phyloP scores from a whole-genome alignment of 2,797 vertebrate genomes.

The Apodemus agrarius region DNA sequence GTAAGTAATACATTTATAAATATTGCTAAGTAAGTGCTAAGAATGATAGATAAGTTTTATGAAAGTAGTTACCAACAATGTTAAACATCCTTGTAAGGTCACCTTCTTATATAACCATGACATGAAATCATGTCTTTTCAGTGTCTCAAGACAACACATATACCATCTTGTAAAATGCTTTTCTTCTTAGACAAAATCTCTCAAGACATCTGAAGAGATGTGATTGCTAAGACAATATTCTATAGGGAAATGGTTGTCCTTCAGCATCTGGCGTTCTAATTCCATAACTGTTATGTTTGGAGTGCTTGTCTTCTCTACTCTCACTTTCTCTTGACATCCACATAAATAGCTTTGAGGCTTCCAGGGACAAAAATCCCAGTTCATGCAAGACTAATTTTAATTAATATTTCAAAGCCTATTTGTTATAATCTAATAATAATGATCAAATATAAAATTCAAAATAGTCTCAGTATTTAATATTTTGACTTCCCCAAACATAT shows the following conservation, averaged over 20 bases:
- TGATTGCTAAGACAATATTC: background rate
- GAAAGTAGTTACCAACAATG: background rate
- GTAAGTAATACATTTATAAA: background rate
- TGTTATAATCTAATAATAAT: background rate
- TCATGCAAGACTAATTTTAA: conserved; percentile 16
- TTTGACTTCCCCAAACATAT: background rate
- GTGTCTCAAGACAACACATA: background rate
- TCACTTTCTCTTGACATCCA: background rate
- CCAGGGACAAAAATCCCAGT: background rate
- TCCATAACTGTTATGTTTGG: background rate
- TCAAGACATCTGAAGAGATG: background rate
- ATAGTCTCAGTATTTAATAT: background rate
- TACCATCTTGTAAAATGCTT: background rate
- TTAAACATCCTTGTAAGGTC: background rate
- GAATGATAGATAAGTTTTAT: background rate
- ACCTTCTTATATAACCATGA: background rate
- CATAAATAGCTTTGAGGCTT: background rate
- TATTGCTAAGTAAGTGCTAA: background rate
- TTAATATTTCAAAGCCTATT: background rate
- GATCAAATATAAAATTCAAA: background rate
- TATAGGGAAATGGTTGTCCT: background rate
- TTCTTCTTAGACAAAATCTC: background rate
- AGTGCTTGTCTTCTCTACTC: background rate
- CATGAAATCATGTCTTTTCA: background rate
- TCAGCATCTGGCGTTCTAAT: background rate